Percentiles rank a stretch among this genome's conserved stretches.
Evolutionary conservation across 2,113 vertebrate species (phyloP).

Genomic region (Poeciliopsis prolifica): DNA sequence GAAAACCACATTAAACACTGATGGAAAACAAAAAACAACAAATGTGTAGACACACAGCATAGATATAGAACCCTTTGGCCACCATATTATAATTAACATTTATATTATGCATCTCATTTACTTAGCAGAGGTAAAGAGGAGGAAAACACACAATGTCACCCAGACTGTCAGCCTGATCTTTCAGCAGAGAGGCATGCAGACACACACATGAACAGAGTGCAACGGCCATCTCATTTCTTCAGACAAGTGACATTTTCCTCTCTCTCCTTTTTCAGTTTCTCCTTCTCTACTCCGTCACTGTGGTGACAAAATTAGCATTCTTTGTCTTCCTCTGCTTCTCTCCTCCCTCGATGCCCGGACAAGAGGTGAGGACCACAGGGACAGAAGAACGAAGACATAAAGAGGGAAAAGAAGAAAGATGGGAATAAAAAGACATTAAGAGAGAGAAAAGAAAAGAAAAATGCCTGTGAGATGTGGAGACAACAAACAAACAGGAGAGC

Average conservation of each 20-base stretch:
- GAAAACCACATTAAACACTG: conserved; percentile 37
- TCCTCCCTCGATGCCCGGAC: conserved; percentile 63
- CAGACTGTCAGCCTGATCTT: conserved; percentile 67
- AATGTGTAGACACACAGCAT: conserved; percentile 20
- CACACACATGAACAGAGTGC: conserved; percentile 20
- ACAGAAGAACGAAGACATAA: conserved; percentile 47
- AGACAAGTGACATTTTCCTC: conserved; percentile 74
- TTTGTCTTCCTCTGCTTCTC: conserved; percentile 65
- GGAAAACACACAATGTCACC: conserved; percentile 64
- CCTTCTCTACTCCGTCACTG: conserved; percentile 56
- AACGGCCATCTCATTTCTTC: conserved; percentile 75
- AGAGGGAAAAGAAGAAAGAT: conserved; percentile 54
- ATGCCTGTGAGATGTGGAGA: conserved; percentile 20
- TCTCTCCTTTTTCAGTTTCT: conserved; percentile 50
- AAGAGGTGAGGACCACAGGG: conserved; percentile 73
- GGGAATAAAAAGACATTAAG: conserved; percentile 56
- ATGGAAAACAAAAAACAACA: conserved; percentile 22
- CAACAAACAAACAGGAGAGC: conserved; percentile 30
- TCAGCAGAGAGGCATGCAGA: conserved; percentile 34
- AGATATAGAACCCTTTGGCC: conserved; percentile 39
- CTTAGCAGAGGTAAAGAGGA: conserved; percentile 20
- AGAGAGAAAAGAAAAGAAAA: conserved; percentile 29
- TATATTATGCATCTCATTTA: neutral
- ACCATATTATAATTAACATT: conserved; percentile 33
- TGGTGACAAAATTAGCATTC: conserved; percentile 80